A percentile compares a stretch with the other conserved stretches of the same genome.
phyloP scores from a whole-genome alignment of 2,113 vertebrate genomes.

The Phylloscopus whistleri region DNA sequence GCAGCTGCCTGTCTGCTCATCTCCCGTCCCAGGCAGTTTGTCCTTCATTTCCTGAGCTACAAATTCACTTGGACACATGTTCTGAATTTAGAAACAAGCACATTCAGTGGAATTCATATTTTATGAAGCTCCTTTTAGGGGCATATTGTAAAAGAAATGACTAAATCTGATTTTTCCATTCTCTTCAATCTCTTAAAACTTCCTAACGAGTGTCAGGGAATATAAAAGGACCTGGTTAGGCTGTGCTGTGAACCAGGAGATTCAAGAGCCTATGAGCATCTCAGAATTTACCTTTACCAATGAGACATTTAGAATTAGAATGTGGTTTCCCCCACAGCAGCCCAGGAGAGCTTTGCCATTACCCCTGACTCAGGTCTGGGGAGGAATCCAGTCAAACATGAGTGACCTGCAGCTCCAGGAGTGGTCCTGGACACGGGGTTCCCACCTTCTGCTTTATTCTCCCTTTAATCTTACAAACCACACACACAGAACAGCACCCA shows the following conservation, averaged over 20 bases:
- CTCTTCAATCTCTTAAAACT: slow-evolving; percentile 10
- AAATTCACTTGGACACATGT: slow-evolving; percentile 52
- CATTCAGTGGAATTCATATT: slow-evolving; percentile 44
- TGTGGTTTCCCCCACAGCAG: background rate
- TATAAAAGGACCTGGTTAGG: background rate
- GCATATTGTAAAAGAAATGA: slow-evolving; percentile 29
- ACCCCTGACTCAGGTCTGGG: background rate
- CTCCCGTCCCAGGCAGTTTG: background rate
- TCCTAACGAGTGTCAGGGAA: background rate
- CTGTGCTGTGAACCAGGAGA: background rate
- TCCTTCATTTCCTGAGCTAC: slow-evolving; percentile 47
- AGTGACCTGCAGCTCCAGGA: background rate
- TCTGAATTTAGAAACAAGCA: slow-evolving; percentile 62
- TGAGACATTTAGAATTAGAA: background rate
- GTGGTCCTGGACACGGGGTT: background rate
- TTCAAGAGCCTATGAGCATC: background rate
- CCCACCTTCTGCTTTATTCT: background rate
- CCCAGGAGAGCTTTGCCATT: background rate
- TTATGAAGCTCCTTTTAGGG: slow-evolving; percentile 58
- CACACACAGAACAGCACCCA: background rate
- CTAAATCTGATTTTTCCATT: slow-evolving; percentile 6
- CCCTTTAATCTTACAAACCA: background rate
- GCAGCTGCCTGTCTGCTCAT: slow-evolving; percentile 2
- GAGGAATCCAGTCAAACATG: background rate
- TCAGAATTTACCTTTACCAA: background rate